Evolutionary conservation across 2,113 vertebrate species (phyloP).

Genomic region (Dendropsophus ebraccatus): DNA sequence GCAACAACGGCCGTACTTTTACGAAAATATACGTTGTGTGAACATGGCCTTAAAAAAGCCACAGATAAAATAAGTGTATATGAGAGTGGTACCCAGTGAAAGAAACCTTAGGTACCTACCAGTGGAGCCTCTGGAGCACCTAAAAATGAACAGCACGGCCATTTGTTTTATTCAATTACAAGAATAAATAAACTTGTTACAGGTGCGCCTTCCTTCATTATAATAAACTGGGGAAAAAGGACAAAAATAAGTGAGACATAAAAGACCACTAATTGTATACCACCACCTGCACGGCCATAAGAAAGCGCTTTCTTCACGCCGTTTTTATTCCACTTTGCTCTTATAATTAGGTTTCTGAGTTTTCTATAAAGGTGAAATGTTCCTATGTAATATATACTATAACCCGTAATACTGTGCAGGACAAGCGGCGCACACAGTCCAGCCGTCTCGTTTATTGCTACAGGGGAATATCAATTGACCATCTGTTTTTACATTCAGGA

Average conservation of each 20-base stretch:
- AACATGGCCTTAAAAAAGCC: no score
- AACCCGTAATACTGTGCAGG: not conserved
- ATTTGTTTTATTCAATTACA: no score
- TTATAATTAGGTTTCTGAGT: not conserved
- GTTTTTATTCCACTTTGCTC: not conserved
- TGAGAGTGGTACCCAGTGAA: no score
- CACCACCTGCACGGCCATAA: not conserved
- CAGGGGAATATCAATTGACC: not conserved
- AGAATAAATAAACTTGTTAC: no score
- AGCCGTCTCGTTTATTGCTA: not conserved
- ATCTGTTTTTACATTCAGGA: slow-evolving; percentile 37
- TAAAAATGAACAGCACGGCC: no score
- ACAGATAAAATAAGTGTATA: no score
- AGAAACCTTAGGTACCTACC: no score
- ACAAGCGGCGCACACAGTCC: not conserved
- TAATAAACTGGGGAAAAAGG: not conserved
- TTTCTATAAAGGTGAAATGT: not conserved
- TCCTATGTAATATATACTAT: not conserved
- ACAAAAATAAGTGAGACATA: not conserved
- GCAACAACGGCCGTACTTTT: no score
- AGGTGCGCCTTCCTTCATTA: not conserved
- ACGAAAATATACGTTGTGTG: no score
- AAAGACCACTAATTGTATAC: not conserved
- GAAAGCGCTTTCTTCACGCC: not conserved
- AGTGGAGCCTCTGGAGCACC: no score